Evolutionary conservation across 2,888 invertebrate genomes (phyloP), one percentile per base, ranked within the genome.

Genomic region (Hylaea fasciaria): DNA sequence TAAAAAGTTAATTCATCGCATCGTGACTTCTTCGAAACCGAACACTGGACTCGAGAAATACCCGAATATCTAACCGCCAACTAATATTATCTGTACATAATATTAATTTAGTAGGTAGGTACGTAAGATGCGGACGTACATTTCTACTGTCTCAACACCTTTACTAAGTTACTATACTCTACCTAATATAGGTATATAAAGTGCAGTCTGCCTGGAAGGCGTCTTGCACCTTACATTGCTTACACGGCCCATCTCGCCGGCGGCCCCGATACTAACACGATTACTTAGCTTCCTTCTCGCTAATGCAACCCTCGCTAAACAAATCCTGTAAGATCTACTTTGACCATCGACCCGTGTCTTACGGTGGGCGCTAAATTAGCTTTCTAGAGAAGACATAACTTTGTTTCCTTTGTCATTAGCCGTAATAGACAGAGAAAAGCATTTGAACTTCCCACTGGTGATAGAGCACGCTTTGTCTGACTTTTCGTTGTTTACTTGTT

Each of bases 201-300:
- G 13, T 40, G 9, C 4, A 2, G 1, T 50, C 43, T 78, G 82
- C 81, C 83, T 80, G 83, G 83, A 85, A 85, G 84, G 78, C 81
- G 81, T 74, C 81, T 66, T 60, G 65, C 56, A 58, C 69, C 69
- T 68, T 69, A 64, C 77, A 69, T 72, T 68, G 73, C 80, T 81
- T 74, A 79, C 76, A 78, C 76, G 77, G 73, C 65, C 76, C 76
- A 81, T 80, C 78, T 80, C 77, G 68, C 62, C 69, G 80, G 71
- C 78, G 78, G 32, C 22, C 22, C 65, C 80, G 76, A 81, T 84
- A 75, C 77, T 75, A 75, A 77, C 71, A 73, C 73, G 78, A 80
- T 80, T 80, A 77, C 73, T 70, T 69, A 69, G 74, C 80, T 82
- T 85, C 81, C 85, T 81, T 69, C 75, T 77, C 57, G 65, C 68